Evolutionary conservation across 2,888 invertebrate genomes (phyloP).

Genomic region (Leucophenga maculata): DNA sequence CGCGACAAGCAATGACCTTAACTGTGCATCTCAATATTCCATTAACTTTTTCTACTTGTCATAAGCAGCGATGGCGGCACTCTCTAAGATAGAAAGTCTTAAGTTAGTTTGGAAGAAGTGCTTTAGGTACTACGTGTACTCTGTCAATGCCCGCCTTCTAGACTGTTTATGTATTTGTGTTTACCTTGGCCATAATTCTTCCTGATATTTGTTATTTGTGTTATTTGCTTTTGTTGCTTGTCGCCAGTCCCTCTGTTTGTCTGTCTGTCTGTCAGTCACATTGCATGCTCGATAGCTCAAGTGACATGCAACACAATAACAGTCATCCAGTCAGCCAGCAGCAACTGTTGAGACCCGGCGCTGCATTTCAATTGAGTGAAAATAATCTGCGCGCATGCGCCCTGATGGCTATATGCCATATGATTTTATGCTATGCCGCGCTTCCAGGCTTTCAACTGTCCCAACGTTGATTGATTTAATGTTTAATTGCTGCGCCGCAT

Average conservation of each 20-base stretch:
- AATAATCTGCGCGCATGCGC: slow-evolving; percentile 11
- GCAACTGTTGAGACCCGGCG: slow-evolving; percentile 11
- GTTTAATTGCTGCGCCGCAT: slow-evolving; percentile 5
- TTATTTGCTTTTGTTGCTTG: background rate
- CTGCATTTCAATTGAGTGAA: slow-evolving; percentile 36
- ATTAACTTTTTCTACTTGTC: slow-evolving; percentile 19
- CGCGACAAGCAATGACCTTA: slow-evolving; percentile 18
- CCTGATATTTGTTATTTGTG: slow-evolving; percentile 8
- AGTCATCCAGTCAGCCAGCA: background rate
- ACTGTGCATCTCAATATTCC: slow-evolving; percentile 5
- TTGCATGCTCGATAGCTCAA: slow-evolving; percentile 46
- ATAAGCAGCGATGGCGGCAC: background rate
- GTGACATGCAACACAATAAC: slow-evolving; percentile 51
- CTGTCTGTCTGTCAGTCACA: slow-evolving; percentile 45
- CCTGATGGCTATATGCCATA: background rate
- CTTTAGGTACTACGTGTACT: background rate
- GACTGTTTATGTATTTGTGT: background rate
- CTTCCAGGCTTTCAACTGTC: background rate
- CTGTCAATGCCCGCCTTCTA: slow-evolving; percentile 7
- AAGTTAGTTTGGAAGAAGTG: background rate
- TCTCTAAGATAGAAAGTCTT: background rate
- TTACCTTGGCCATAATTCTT: slow-evolving; percentile 18
- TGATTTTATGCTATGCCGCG: background rate
- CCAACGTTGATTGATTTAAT: slow-evolving; percentile 20
- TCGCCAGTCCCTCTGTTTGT: slow-evolving; percentile 33